Base-by-base conservation (phyloP, 2,888 invertebrate species). In the Caenorhabditis doughertyi region DNA sequence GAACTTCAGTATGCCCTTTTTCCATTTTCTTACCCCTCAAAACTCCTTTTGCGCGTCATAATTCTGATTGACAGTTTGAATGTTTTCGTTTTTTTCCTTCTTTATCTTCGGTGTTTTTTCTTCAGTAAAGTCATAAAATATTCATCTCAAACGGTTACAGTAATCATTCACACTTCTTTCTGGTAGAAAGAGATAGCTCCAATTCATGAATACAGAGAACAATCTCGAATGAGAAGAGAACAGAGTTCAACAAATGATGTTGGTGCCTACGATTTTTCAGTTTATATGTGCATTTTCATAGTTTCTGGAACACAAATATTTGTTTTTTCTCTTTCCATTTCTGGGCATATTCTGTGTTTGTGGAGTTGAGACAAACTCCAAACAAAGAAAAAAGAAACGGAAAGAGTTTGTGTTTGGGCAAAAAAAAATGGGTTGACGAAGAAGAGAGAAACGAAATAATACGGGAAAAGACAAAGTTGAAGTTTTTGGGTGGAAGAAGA, bases 61-160 rank as follows among this genome's bases (percentile, higher is more conserved):
- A 56, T 56, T 68, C 56, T 70, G 70, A 70, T 56, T 70, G 70
- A 56, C 70, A 70, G 70, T 44, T 23, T 23, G 16, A 7, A 35
- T 56, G 27, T 55, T 44, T 56, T 53, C 27, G 13, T n/a, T 7
- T 21, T 56, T 11, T 42, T 21, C 16, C 18, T 29, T 16, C 11
- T 42, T n/a, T 25, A 42, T 25, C 21, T 53, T 29, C 29, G 29
- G 23, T 27, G 8, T 53, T 27, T 53, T 27, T 27, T 53, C 29
- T 53, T 27, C 53, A 32, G 9, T 5, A 29, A 58, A 58, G 58
- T 23, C 35, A 32, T 23, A 5, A n/a, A 29, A 55, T 3, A 39
- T n/a, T n/a, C 35, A 9, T 35, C 35, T 35, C 35, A 49, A 18
- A 29, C 13, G 51, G 21, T 18, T 58, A 39, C 35, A 18, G 58